phyloP scores from a whole-genome alignment of 2,797 vertebrate genomes.

The Allobates femoralis region DNA sequence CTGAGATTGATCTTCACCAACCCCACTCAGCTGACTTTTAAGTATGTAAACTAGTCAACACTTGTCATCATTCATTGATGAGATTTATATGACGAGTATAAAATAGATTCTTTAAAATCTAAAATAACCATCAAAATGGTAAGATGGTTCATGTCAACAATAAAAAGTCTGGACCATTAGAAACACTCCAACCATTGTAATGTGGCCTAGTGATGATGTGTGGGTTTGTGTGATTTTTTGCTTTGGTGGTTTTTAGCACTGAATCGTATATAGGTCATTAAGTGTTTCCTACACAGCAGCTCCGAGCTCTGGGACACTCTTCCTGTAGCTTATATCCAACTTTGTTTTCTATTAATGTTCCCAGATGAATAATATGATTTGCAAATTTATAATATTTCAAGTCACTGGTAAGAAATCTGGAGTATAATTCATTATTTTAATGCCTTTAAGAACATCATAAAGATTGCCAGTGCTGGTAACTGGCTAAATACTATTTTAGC shows the following conservation, averaged over 20 bases:
- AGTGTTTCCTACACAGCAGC: neutral
- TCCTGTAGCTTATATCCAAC: neutral
- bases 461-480: neutral
- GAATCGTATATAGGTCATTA: neutral
- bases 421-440: neutral
- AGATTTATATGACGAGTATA: neutral
- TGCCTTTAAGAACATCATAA: neutral
- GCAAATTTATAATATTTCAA: neutral
- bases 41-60: neutral
- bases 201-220: neutral
- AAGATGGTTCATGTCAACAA: neutral
- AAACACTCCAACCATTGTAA: neutral
- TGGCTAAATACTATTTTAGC: neutral
- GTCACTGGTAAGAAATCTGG: no score
- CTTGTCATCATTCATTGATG: neutral
- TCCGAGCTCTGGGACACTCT: neutral
- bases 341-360: neutral
- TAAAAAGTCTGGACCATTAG: neutral
- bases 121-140: neutral
- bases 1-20: no score
- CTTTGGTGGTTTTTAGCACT: neutral
- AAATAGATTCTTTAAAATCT: neutral
- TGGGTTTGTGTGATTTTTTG: neutral
- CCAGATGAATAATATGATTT: slow-evolving; percentile 3
- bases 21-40: no score